Conservation (phyloP, 2,113 vertebrate species). For the Erythrocebus patas region DNA sequence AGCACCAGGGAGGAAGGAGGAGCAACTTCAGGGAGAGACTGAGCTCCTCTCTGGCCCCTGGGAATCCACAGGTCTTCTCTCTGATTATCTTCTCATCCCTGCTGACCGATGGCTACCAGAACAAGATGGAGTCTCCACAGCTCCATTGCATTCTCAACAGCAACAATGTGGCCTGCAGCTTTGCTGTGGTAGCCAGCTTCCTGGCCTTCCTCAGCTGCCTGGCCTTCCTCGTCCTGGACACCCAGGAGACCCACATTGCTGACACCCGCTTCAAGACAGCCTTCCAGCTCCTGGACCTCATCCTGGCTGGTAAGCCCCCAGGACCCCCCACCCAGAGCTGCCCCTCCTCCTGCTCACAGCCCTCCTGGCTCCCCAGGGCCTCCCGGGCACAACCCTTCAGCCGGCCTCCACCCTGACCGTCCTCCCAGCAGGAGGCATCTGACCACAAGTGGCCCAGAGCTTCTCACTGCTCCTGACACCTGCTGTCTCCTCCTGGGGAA, state of each 20-base stretch:
- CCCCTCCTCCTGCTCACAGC: not conserved
- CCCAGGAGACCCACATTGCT: not conserved
- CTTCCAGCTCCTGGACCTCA: conserved; percentile 73
- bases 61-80: conserved; percentile 74
- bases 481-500: not conserved
- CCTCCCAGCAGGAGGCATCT: not conserved
- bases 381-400: not conserved
- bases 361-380: not conserved
- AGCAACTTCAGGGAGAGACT: fast-evolving
- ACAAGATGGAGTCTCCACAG: conserved; percentile 57
- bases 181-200: conserved; percentile 59
- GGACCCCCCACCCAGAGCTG: fast-evolving
- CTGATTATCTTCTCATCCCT: conserved; percentile 75
- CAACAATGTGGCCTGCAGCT: conserved; percentile 66
- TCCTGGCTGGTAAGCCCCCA: conserved; percentile 66
- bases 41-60: not conserved
- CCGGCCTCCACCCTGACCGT: fast-evolving
- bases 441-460: not conserved
- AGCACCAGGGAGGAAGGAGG: not conserved
- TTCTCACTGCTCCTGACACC: not conserved
- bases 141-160: conserved; percentile 76
- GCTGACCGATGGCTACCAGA: conserved; percentile 77
- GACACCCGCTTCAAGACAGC: conserved; percentile 53
- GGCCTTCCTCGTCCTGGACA: conserved; percentile 68
- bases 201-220: conserved; percentile 68